These are phyloP conservation scores for Andrena bicolor DNA, from an alignment of 2,888 invertebrate species.

Conservation along the genomic window DNA sequence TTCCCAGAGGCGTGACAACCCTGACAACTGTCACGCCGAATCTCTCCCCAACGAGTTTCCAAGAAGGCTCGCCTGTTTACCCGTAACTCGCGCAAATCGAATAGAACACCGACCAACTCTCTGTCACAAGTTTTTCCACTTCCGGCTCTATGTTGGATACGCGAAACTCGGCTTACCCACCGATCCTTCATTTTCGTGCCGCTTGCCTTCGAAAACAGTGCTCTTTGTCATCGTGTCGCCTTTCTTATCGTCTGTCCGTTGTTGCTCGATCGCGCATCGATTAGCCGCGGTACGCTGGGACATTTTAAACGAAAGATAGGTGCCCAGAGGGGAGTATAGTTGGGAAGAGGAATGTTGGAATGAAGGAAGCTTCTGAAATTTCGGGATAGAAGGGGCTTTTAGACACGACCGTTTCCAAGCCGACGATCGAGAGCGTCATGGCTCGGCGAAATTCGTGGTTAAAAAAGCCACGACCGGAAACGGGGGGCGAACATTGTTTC, in stretches of 20 bases:
- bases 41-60: constrained; percentile 32
- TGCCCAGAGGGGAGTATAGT: too few species aligned
- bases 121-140: constrained; percentile 6
- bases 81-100: constrained; percentile 48
- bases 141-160: background rate
- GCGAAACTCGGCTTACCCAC: background rate
- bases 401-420: constrained; percentile 23
- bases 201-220: constrained; percentile 8
- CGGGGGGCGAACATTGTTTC: constrained; percentile 64
- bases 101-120: constrained; percentile 35
- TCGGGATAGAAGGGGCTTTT: constrained; percentile 2
- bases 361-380: background rate
- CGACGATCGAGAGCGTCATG: constrained; percentile 18
- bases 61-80: constrained; percentile 40
- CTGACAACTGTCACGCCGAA: constrained; percentile 1
- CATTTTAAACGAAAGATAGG: too few species aligned
- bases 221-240: constrained; percentile 15
- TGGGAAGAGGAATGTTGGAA: too few species aligned
- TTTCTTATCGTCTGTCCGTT: too few species aligned
- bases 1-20: too few species aligned
- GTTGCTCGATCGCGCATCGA: too few species aligned
- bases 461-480: constrained; percentile 39
- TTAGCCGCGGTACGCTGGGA: too few species aligned
- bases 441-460: constrained; percentile 11
- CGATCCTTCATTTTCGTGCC: background rate